Base-by-base conservation (phyloP, 2,113 vertebrate species). In the Etheostoma cragini region DNA sequence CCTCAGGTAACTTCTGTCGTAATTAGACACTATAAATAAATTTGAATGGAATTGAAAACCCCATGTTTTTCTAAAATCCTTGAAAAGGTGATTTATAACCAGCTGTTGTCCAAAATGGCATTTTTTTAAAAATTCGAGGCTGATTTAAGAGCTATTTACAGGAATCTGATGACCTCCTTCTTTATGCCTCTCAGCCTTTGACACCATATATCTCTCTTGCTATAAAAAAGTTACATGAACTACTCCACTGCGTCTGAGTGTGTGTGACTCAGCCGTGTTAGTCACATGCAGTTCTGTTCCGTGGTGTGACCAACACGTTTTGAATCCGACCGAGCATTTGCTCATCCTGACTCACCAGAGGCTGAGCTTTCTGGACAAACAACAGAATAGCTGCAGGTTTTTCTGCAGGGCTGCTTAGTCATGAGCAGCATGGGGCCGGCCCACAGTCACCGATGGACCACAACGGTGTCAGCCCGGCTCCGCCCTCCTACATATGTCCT, bases 251-350 rank as follows among this genome's bases (percentile, higher is more conserved):
- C 5, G 35, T 35, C 8, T 38, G 35, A 8, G 38, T 68, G 52
- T 50, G 67, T 30, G 57, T 80, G 60, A 84, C 68, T 93, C 67
- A 84, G 81, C 68, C 35, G 46, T 58, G 12, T 64, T 17, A 17
- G 26, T 83, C 78, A 78, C 85, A 88, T 88, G 80, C 68, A 71
- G 79, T 52, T 67, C 64, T 71, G 79, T 52, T 67, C 64, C 53
- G 56, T 63, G 13, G 58, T 45, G 26, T 26, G 35, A 42, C 38
- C 10, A 10, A 42, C 38, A 42, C 8, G 17, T 15, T 47, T 35
- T 61, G 46, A 69, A 70, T 62, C 57, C 45, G 7, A 38, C 50
- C 6, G 2, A 56, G 38, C 19, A 13, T 84, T 73, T 61, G 15
- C 63, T 77, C 64, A 58, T 57, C 12, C 53, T 79, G 71, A 46